Evolutionary conservation across 2,113 vertebrate genomes (phyloP), one percentile per base, ranked within the genome.

Genomic region (Microcebus murinus): DNA sequence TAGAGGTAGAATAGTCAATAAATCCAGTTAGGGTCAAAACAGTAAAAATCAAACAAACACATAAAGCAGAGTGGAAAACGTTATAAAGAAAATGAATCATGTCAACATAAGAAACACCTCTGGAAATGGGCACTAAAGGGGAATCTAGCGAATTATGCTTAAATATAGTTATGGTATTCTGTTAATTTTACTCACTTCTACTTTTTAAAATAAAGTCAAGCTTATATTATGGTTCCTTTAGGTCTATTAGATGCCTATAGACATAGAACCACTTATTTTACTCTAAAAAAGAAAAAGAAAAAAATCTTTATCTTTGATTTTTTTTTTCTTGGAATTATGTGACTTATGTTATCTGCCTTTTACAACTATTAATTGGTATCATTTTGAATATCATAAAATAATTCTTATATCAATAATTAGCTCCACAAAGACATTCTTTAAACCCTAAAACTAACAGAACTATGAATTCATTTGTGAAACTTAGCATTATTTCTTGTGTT

Each of bases 141-240:
- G 42, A 87, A 87, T 68, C n/a, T 48, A 55, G 89, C 48, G 85
- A 63, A 71, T 68, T 20, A 74, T 20, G 81, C 3, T 20, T 79
- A 45, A 57, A 90, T 59, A 57, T 67, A n/a, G 12, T 81, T 81
- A 86, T 29, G 21, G 18, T 52, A 65, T 50, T 90, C 89, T 88
- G 13, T 65, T 42, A 50, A 82, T n/a, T 57, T 57, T 92, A 82
- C 20, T 59, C 9, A 79, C 17, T 50, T 50, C n/a, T 63, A 36
- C 10, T 91, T 87, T 87, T 76, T 31, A 87, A 76, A 82, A 45
- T 87, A n/a, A 91, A 83, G 10, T 94, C 48, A 57, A 36, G n/a
- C 77, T 84, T n/a, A 86, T 31, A 31, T 52, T 80, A 50, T 34
- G 8, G 34, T 86, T 85, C 4, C 34, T 87, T 80, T 74, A 42